Base-by-base conservation (phyloP, 2,113 vertebrate genomes). In the Paradoxurus hermaphroditus region DNA sequence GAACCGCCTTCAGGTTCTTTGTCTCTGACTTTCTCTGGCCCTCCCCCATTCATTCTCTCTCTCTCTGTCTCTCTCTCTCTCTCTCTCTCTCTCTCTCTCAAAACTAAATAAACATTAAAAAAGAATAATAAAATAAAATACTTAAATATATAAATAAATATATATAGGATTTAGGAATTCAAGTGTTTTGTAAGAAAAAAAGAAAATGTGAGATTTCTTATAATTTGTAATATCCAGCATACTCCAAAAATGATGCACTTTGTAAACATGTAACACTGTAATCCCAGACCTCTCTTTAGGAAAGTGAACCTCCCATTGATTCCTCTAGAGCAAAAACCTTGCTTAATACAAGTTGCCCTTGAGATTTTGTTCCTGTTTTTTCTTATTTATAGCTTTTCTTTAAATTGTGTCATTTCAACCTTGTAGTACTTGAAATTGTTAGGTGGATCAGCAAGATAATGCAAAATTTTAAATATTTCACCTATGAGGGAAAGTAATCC, bases 371-470 rank as follows among this genome's bases (percentile, higher is more conserved):
- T 79, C 56, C 3, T 79, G 87, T 96, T 92, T 94, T 81, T 88
- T 96, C 87, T 89, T 90, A 67, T 12, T 89, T 87, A 67, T 9
- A 95, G 12, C 19, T 72, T 87, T 65, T 92, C n/a, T 62, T 96
- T 97, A 81, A 79, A 68, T 84, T 78, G 29, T 94, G 13, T 49
- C 49, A 41, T 91, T 94, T 95, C 65, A 83, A 8, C 63, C 29
- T 46, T 89, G 23, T 82, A 59, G 23, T 51, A 65, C 27, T 89
- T 93, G 51, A 84, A 84, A 72, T 3, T 84, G 15, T 86, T 95
- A 70, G 68, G 3, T n/a, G 9, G 13, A 82, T 91, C 56, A 90
- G 51, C 27, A 27, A 86, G 34, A 84, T 84, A 92, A 85, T 94
- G 15, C 4, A 65, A 81, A 75, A 16, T 70, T 87, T 96, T 34